Base-by-base conservation (phyloP, 2,888 invertebrate species). In the Nasonia oneida region DNA sequence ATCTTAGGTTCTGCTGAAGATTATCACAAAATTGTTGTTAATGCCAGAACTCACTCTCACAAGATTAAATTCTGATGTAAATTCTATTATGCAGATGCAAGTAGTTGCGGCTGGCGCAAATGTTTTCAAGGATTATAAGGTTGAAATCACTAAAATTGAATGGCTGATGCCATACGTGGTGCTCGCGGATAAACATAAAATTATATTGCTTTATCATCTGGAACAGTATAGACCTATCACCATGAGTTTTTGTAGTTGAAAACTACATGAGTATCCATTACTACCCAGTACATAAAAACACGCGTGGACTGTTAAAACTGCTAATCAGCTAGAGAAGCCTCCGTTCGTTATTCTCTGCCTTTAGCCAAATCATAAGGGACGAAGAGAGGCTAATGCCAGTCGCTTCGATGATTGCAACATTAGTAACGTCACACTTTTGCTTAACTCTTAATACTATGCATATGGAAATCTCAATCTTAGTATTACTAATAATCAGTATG, bases 61-160 rank as follows among this genome's bases (percentile, higher is more conserved):
- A 23, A 80, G 82, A 80, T 79, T 77, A 53, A 81, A 70, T 53
- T 85, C 33, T 29, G 80, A 83, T 39, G 15, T 39, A 5, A 87
- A 82, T 76, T 81, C 84, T 12, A 61, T 84, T 39, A 39, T 42
- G 15, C 39, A 39, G 15, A 71, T 15, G 14, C 18, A 8, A 39
- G 42, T 61, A 61, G 61, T 6, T 3, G 61, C 1, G n/a, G 18
- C 61, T 61, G 61, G 6, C 87, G 18, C 89, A 91, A 89, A 84
- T 88, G 88, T 87, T 89, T 82, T 89, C 88, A 90, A 88, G 89
- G 84, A 74, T 67, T 88, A 37, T 5, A 3, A 37, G 5, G 37
- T 37, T 37, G 37, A 37, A 5, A 37, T 37, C 3, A 37, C 37
- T 53, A 88, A 88, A 78, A 75, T 88, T 10, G 87, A 89, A 86